Conservation (phyloP, 2,797 vertebrate genomes). For the Notoglanidium macrostoma region DNA sequence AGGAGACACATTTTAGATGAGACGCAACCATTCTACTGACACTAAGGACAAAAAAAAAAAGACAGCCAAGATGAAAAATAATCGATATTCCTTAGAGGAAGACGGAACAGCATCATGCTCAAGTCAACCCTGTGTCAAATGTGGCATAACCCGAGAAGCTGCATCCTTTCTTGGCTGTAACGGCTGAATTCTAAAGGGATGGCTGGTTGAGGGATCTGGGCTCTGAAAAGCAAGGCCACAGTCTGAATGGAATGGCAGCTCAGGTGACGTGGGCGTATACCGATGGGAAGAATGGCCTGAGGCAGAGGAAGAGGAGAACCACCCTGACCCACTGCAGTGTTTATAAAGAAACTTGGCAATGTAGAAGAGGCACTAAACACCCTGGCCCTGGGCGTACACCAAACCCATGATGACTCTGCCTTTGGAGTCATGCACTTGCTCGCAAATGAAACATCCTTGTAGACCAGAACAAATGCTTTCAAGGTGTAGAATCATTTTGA, state of each 20-base stretch:
- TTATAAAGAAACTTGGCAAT: constrained; percentile 31
- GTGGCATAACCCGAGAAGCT: constrained; percentile 15
- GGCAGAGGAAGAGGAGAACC: constrained; percentile 30
- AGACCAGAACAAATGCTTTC: neutral
- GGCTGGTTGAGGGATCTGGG: constrained; percentile 9
- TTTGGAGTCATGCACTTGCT: constrained; percentile 19
- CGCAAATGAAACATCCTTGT: constrained; percentile 34
- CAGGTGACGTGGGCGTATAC: constrained; percentile 33
- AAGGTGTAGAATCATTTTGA: neutral
- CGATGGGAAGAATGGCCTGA: constrained; percentile 30
- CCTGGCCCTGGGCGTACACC: constrained; percentile 31
- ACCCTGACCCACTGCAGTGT: constrained; percentile 37
- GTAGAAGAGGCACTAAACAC: constrained; percentile 22
- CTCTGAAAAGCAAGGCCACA: constrained; percentile 22
- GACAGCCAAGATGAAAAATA: constrained; percentile 48
- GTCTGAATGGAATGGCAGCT: constrained; percentile 10
- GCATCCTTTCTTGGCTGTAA: constrained; percentile 27
- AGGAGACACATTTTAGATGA: neutral
- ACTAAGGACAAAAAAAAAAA: constrained; percentile 28
- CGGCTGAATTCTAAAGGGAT: constrained; percentile 11
- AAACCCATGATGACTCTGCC: constrained; percentile 39
- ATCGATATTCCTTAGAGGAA: constrained; percentile 44
- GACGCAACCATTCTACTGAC: constrained; percentile 27
- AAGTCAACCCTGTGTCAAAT: constrained; percentile 27
- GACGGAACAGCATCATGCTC: constrained; percentile 42